phyloP scores from a whole-genome alignment of 92 coral and sea anemone genomes.

The Umimayanthus kanabou region DNA sequence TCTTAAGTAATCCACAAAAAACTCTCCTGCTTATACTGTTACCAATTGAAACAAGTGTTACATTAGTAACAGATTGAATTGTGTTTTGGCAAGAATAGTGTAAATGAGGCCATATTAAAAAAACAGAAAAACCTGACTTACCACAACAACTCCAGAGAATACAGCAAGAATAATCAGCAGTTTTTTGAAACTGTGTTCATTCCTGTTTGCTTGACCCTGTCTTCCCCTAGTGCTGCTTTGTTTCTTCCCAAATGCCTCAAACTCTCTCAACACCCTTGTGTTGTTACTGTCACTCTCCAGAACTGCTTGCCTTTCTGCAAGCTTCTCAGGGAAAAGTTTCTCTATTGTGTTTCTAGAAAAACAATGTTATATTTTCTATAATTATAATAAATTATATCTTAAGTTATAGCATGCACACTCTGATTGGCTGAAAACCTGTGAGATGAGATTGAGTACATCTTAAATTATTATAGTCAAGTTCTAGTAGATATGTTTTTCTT shows the following conservation, averaged over 20 bases:
- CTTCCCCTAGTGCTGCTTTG: slow-evolving; percentile 18
- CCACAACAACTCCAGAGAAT: slow-evolving; percentile 68
- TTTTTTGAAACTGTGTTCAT: slow-evolving; percentile 28
- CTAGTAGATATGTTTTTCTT: no score
- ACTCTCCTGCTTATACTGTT: not conserved
- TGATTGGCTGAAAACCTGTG: no score
- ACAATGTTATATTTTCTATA: no score
- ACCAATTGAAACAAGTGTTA: no score
- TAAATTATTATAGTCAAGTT: no score
- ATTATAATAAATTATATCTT: no score
- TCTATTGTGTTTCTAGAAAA: slow-evolving; percentile 76
- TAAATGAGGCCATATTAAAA: no score
- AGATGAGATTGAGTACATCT: no score
- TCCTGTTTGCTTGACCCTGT: slow-evolving; percentile 32
- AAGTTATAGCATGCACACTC: no score
- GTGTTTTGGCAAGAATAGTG: no score
- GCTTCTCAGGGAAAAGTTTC: slow-evolving; percentile 68
- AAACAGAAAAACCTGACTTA: slow-evolving; percentile 31
- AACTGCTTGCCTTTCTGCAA: slow-evolving; percentile 38
- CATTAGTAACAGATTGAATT: no score
- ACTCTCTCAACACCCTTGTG: slow-evolving; percentile 52
- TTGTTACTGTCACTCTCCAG: slow-evolving; percentile 50
- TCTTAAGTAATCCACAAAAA: no score
- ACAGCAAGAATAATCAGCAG: slow-evolving; percentile 50
- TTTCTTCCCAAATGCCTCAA: slow-evolving; percentile 68